Evolutionary conservation across 2,797 vertebrate species (phyloP).

Genomic region (Hypotaenidia philippensis): DNA sequence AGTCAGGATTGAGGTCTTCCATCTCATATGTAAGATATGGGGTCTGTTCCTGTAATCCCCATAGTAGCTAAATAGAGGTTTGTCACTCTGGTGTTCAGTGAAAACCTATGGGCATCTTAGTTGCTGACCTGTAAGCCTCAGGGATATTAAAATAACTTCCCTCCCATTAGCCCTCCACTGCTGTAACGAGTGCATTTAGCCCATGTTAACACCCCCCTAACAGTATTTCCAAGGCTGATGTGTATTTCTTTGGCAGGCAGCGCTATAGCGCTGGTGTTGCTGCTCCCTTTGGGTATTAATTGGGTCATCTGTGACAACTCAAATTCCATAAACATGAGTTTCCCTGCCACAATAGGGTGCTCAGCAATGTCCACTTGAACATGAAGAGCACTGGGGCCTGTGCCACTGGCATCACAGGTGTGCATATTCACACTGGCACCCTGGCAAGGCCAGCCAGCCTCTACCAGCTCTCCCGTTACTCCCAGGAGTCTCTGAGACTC

Average conservation of each 20-base stretch:
- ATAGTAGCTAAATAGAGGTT: not conserved
- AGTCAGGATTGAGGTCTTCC: not conserved
- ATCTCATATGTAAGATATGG: not conserved
- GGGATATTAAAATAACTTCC: not conserved
- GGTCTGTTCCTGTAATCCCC: not conserved
- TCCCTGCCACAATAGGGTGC: not conserved
- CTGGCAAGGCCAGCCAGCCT: not conserved
- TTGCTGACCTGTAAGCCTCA: not conserved
- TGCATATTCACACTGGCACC: not conserved
- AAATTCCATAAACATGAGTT: not conserved
- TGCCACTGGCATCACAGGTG: too few species aligned
- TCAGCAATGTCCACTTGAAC: fast-evolving
- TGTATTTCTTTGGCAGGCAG: not conserved
- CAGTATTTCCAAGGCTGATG: not conserved
- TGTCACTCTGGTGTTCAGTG: not conserved
- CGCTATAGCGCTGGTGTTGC: not conserved
- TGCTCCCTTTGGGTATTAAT: not conserved
- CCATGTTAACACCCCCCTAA: not conserved
- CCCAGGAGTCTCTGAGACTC: not conserved
- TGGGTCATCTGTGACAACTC: not conserved
- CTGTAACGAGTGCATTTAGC: not conserved
- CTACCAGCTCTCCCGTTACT: not conserved
- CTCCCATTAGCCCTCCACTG: not conserved
- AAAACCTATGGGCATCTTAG: not conserved
- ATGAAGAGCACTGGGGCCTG: not conserved